Percentiles rank a stretch among this genome's conserved stretches.
phyloP scores from a whole-genome alignment of 2,888 invertebrate genomes.

The Acrocera orbiculus region DNA sequence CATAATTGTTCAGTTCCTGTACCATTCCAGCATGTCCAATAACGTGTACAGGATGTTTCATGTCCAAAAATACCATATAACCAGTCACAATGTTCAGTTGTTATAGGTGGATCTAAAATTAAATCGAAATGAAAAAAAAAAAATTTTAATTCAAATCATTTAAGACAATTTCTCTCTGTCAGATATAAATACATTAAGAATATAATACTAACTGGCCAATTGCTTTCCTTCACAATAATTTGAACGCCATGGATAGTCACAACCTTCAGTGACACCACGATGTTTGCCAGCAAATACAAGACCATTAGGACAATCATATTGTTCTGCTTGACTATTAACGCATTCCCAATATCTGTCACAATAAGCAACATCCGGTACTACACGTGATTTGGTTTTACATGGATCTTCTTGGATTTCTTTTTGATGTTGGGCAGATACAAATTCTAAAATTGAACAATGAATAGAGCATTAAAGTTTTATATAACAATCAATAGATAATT shows the following conservation, averaged over 20 bases:
- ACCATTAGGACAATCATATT: constrained; percentile 82
- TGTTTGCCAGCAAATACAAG: constrained; percentile 78
- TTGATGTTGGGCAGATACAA: constrained; percentile 17
- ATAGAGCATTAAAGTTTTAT: too few relatives aligned
- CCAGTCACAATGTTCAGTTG: constrained; percentile 81
- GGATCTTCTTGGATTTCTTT: constrained; percentile 46
- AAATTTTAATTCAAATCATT: background rate
- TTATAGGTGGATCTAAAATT: constrained; percentile 56
- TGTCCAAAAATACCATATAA: constrained; percentile 85
- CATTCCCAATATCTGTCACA: constrained; percentile 73
- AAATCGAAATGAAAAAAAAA: constrained; percentile 5
- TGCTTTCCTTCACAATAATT: constrained; percentile 72
- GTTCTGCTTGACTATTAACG: constrained; percentile 59
- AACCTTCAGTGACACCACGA: constrained; percentile 73
- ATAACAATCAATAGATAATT: too few relatives aligned
- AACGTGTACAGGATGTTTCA: constrained; percentile 81
- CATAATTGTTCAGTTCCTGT: constrained; percentile 83
- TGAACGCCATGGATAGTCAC: constrained; percentile 79
- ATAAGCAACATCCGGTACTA: constrained; percentile 61
- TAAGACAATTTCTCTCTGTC: background rate
- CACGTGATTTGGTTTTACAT: constrained; percentile 59
- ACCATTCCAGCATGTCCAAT: constrained; percentile 93
- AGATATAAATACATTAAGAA: background rate
- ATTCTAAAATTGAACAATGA: too few relatives aligned
- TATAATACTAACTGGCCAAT: constrained; percentile 43